phyloP scores from a whole-genome alignment of 2,797 vertebrate genomes.

The Tokudaia muenninki region DNA sequence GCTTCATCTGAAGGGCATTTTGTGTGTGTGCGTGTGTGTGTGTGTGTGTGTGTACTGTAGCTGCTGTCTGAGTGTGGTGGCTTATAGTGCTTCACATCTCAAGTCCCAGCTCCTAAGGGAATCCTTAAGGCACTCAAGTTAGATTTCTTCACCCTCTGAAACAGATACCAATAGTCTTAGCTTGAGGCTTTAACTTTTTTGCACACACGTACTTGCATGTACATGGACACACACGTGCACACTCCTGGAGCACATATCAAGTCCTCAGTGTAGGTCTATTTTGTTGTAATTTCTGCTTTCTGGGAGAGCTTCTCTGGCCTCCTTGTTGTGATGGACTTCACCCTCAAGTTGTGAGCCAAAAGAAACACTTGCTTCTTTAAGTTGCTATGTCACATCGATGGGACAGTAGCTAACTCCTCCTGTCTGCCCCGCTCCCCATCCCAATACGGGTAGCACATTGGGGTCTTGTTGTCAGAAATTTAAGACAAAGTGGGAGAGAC shows the following conservation, averaged over 20 bases:
- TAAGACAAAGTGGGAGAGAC: background rate
- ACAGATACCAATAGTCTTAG: background rate
- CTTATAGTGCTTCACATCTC: background rate
- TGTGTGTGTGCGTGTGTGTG: too few relatives aligned
- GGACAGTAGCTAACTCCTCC: background rate
- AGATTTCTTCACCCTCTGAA: background rate
- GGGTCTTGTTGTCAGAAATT: background rate
- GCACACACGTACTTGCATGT: background rate
- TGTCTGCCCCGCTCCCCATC: background rate
- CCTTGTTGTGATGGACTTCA: background rate
- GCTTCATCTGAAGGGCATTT: background rate
- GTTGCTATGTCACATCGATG: background rate
- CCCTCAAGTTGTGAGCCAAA: background rate
- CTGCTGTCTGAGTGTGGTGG: background rate
- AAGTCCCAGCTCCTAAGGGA: too few relatives aligned
- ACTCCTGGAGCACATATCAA: background rate
- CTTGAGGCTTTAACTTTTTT: background rate
- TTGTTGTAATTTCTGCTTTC: background rate
- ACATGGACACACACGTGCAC: too few relatives aligned
- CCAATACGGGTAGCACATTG: rapidly evolving
- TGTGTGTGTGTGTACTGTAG: too few relatives aligned
- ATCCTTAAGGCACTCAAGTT: background rate
- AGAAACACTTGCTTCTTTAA: background rate
- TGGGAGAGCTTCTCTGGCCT: background rate
- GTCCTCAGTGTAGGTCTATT: background rate